Evolutionary conservation across 2,797 vertebrate species (phyloP), one percentile per base, ranked within the genome.

Genomic region (Nasua narica): DNA sequence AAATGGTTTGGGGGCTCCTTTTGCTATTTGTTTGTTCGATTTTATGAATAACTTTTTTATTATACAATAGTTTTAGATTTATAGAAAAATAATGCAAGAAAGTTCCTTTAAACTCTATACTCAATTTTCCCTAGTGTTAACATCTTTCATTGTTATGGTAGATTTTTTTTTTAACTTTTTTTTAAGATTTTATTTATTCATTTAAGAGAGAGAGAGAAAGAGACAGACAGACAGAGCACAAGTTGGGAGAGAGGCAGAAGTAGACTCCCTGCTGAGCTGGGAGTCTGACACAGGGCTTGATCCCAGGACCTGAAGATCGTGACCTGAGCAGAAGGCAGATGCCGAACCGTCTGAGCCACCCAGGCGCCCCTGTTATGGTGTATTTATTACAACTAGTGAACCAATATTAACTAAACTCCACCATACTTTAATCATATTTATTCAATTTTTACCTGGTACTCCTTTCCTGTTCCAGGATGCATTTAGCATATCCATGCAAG

Each of bases 51-150:
- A 65, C 3, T 15, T 52, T 92, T 77, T 90, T 15, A 43, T 93
- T 88, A 91, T 86, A 29, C 11, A 52, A 35, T 58, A 58, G 54
- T 56, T 89, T 85, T 85, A 85, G 52, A 69, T 81, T 95, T 96
- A 85, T 13, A 70, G 60, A 76, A 54, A 18, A 46, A 18, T 56
- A 43, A 21, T 35, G 43, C 67, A 48, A 54, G 40, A 54, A 60
- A 88, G 37, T 77, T 87, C 32, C 29, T 29, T 23, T 77, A 46
- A 58, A 50, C 21, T 32, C 23, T 56, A 74, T 4, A 46, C 2
- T 15, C 12, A 40, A 29, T 58, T 79, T 69, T 10, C 50, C 19
- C 11, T 15, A 12, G 74, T 70, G 27, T n/a, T 85, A 93, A 87
- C 7, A 58, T 46, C 43, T 87, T 87, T 79, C 67, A 37, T 35